Evolutionary conservation across 2,113 vertebrate genomes (phyloP).

Genomic region (Carassius carassius): DNA sequence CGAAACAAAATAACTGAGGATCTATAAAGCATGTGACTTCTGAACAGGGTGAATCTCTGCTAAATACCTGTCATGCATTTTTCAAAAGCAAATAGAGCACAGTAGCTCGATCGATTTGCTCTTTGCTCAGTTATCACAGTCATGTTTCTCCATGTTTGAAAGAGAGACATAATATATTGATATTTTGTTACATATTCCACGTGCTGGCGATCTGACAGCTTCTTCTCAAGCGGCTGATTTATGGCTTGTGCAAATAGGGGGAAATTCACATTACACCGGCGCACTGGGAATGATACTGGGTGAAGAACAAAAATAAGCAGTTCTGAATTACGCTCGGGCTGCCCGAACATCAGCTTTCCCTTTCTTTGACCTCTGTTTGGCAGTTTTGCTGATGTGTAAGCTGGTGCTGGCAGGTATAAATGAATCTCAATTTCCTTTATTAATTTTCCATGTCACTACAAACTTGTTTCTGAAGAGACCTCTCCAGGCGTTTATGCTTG

Average conservation of each 20-base stretch:
- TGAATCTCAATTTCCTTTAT: slow-evolving; percentile 84
- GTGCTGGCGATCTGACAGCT: slow-evolving; percentile 71
- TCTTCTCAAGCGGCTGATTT: slow-evolving; percentile 82
- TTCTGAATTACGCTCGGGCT: slow-evolving; percentile 60
- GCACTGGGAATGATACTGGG: slow-evolving; percentile 63
- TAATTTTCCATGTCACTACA: slow-evolving; percentile 80
- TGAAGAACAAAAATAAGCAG: slow-evolving; percentile 73
- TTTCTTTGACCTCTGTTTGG: slow-evolving; percentile 76
- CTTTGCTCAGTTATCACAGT: slow-evolving; percentile 77
- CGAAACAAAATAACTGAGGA: neutral
- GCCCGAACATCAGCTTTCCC: slow-evolving; percentile 59
- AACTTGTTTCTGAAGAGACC: slow-evolving; percentile 75
- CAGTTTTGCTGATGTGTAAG: slow-evolving; percentile 77
- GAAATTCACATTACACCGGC: slow-evolving; percentile 62
- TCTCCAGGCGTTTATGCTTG: slow-evolving; percentile 65
- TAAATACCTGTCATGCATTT: slow-evolving; percentile 15
- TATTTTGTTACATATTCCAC: slow-evolving; percentile 77
- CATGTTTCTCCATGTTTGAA: slow-evolving; percentile 81
- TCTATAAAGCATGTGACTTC: slow-evolving; percentile 11
- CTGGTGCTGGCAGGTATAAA: slow-evolving; percentile 76
- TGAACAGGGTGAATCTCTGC: neutral
- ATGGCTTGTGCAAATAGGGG: slow-evolving; percentile 76
- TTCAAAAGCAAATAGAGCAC: slow-evolving; percentile 39
- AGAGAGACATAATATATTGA: slow-evolving; percentile 80
- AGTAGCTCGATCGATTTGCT: slow-evolving; percentile 77